Base-by-base conservation (phyloP, 2,113 vertebrate genomes). In the Echinops telfairi region DNA sequence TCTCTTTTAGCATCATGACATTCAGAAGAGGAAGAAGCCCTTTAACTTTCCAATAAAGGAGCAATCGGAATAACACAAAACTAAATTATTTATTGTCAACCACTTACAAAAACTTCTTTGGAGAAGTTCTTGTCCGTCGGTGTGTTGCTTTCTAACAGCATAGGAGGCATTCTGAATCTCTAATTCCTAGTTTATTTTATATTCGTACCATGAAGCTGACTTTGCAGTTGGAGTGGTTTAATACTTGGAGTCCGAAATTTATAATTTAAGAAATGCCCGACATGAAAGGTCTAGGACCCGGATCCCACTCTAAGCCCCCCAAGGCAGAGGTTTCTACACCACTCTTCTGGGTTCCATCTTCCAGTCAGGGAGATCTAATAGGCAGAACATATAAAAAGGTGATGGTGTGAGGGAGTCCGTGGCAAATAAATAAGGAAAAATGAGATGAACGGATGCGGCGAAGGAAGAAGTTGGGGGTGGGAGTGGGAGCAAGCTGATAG, bases 111-210 rank as follows among this genome's bases (percentile, higher is more conserved):
- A 90, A 76, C 6, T 58, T 86, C 38, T 90, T 86, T 85, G 92
- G 62, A 93, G 70, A 86, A 89, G 75, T 66, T 11, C 77, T 92
- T 89, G 29, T 86, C 71, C 83, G 36, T 94, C 36, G 27, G 57
- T 1, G 4, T 43, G 10, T 76, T 83, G 14, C 43, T 86, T 79
- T 36, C 17, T 57, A 76, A 31, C 22, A 85, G 33, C 76, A 43
- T 17, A 83, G 62, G 31, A 90, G n/a, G 36, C 87, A 75, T 33
- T 90, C 87, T 88, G 76, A 90, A 77, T 80, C 95, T 95, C 79
- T 95, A 85, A 89, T 73, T 91, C 84, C 40, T 93, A 36, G 16
- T 95, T 89, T 88, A 83, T 84, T 90, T 93, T 83, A 85, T 89
- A 92, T 88, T 90, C 80, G 47, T 85, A 38, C 78, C 82, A 25